Percentiles rank a stretch among this genome's conserved stretches.
Conservation (phyloP, 2,888 invertebrate species). For the Chymomyza caudatula region DNA sequence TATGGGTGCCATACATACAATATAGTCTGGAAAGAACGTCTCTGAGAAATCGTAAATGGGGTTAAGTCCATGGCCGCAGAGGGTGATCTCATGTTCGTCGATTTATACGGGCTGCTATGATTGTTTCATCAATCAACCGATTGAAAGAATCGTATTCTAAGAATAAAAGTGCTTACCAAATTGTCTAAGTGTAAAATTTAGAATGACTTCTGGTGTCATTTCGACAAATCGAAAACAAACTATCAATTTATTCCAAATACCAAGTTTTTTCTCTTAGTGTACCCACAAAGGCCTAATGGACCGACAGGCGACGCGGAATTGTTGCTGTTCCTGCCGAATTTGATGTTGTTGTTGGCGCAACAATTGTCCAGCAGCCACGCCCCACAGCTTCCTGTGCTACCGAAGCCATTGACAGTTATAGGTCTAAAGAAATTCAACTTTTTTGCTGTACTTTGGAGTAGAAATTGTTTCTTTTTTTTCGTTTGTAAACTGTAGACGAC, state of each 20-base stretch:
- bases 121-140: too few relatives aligned
- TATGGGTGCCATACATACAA: slow-evolving; percentile 86
- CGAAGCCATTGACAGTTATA: slow-evolving; percentile 41
- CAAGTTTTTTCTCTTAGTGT: background rate
- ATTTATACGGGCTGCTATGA: too few relatives aligned
- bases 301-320: background rate
- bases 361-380: slow-evolving; percentile 39
- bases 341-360: slow-evolving; percentile 31
- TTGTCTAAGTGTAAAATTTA: too few relatives aligned
- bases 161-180: too few relatives aligned
- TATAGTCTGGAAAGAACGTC: slow-evolving; percentile 87
- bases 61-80: slow-evolving; percentile 87
- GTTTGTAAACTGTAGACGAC: slow-evolving; percentile 17
- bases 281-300: background rate
- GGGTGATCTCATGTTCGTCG: slow-evolving; percentile 85
- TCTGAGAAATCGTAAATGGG: slow-evolving; percentile 89
- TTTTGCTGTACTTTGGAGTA: slow-evolving; percentile 7
- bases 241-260: background rate
- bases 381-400: slow-evolving; percentile 15
- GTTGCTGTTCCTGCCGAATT: background rate
- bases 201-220: too few relatives aligned
- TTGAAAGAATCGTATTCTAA: too few relatives aligned
- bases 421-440: slow-evolving; percentile 41
- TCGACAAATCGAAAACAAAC: too few relatives aligned
- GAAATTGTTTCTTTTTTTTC: slow-evolving; percentile 9